These are phyloP conservation scores for Chouioia cunea DNA, from an alignment of 2,888 invertebrate genomes.

Conservation along the genomic window DNA sequence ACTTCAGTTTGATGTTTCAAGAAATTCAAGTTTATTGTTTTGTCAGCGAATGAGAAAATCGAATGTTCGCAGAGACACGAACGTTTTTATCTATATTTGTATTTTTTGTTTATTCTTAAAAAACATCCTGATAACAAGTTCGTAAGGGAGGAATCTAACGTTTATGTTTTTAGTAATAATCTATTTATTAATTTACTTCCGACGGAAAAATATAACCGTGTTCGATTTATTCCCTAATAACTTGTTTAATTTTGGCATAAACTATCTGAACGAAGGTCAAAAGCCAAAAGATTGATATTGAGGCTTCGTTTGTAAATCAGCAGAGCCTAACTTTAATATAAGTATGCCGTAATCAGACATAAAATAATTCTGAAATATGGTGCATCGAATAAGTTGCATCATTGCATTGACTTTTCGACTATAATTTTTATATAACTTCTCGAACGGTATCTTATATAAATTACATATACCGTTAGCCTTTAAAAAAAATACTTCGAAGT, in stretches of 20 bases:
- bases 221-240: slow-evolving; percentile 6
- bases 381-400: no score
- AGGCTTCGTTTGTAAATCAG: slow-evolving; percentile 21
- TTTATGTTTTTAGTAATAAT: slow-evolving; percentile 1
- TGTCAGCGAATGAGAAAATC: slow-evolving; percentile 5
- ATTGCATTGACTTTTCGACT: no score
- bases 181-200: neutral
- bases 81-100: slow-evolving; percentile 1
- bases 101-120: slow-evolving; percentile 2
- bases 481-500: no score
- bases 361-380: no score
- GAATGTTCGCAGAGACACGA: neutral
- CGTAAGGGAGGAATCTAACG: neutral
- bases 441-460: no score
- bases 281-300: slow-evolving; percentile 19
- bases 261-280: slow-evolving; percentile 4
- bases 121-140: neutral
- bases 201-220: neutral
- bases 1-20: slow-evolving; percentile 13
- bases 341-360: no score
- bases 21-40: slow-evolving; percentile 16
- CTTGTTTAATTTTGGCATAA: slow-evolving; percentile 15
- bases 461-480: no score
- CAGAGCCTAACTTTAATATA: no score
- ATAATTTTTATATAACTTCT: no score